Evolutionary conservation across 2,113 vertebrate genomes (phyloP).

Genomic region (Corythornis vintsioides): DNA sequence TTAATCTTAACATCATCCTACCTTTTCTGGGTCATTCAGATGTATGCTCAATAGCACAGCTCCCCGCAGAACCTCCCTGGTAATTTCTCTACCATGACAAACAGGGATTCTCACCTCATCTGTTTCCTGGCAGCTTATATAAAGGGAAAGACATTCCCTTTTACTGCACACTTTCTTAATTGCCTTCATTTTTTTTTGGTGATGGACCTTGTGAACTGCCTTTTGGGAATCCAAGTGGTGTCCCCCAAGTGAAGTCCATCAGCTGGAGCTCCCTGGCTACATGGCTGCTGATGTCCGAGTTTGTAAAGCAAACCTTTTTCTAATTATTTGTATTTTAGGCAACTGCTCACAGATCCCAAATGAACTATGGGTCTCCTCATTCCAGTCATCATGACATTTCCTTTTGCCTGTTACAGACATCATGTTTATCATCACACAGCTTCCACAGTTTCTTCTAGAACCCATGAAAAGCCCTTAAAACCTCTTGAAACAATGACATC

Average conservation of each 20-base stretch:
- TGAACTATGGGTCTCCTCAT: neutral
- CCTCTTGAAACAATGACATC: neutral
- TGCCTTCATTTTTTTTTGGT: neutral
- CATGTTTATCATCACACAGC: neutral
- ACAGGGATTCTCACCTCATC: neutral
- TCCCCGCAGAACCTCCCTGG: neutral
- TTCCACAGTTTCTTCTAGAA: neutral
- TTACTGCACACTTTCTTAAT: neutral
- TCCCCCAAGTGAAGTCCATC: neutral
- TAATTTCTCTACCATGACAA: neutral
- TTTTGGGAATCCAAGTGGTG: neutral
- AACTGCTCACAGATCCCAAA: neutral
- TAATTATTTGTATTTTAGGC: neutral
- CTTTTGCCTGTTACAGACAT: neutral
- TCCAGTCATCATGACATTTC: neutral
- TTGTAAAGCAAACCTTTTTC: neutral
- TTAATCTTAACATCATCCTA: neutral
- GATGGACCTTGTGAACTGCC: neutral
- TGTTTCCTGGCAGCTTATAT: neutral
- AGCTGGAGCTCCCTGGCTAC: neutral
- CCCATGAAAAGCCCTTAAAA: neutral
- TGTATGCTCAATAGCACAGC: neutral
- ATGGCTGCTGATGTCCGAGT: neutral
- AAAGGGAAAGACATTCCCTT: neutral
- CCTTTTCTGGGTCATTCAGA: neutral